A percentile compares a stretch with the other conserved stretches of the same genome.
These are phyloP conservation scores for Ips nitidus DNA, from an alignment of 1,140 invertebrate genomes.

Conservation along the genomic window DNA sequence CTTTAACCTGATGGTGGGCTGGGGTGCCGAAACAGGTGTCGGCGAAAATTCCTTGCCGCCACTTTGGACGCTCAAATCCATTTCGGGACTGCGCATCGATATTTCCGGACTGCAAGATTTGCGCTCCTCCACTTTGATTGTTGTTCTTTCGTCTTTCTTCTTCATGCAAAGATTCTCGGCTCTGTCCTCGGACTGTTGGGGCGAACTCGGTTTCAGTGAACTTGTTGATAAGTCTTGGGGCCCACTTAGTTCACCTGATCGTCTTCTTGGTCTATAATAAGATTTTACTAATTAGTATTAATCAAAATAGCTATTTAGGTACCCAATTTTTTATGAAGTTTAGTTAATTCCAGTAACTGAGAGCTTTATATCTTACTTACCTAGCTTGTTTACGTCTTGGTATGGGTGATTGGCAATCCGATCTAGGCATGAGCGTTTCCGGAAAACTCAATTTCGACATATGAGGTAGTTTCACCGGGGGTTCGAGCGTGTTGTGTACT, in stretches of 20 bases:
- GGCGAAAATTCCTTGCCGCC: constrained; percentile 49
- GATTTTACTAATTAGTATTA: neutral
- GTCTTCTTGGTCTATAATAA: constrained; percentile 64
- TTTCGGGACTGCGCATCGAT: constrained; percentile 51
- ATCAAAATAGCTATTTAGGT: neutral
- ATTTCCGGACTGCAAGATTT: constrained; percentile 50
- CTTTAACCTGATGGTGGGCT: constrained; percentile 54
- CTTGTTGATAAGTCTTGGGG: constrained; percentile 60
- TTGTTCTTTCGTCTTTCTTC: constrained; percentile 45
- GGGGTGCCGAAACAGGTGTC: constrained; percentile 57
- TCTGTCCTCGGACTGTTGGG: constrained; percentile 45
- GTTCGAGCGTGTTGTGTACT: constrained; percentile 39
- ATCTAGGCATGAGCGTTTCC: constrained; percentile 43
- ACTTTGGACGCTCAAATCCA: constrained; percentile 53
- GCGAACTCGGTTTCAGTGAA: constrained; percentile 19
- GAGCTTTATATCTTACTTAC: neutral
- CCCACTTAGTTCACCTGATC: constrained; percentile 71
- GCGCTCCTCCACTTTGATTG: constrained; percentile 33
- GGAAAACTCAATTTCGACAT: constrained; percentile 58
- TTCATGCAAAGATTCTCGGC: constrained; percentile 58
- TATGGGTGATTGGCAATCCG: constrained; percentile 67
- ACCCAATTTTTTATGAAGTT: neutral
- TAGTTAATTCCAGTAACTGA: too few relatives aligned
- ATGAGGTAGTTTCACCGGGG: constrained; percentile 53
- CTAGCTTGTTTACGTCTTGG: constrained; percentile 76